Evolutionary conservation across 2,888 invertebrate species (phyloP), one percentile per base, ranked within the genome.

Genomic region (Neelides folsomi): DNA sequence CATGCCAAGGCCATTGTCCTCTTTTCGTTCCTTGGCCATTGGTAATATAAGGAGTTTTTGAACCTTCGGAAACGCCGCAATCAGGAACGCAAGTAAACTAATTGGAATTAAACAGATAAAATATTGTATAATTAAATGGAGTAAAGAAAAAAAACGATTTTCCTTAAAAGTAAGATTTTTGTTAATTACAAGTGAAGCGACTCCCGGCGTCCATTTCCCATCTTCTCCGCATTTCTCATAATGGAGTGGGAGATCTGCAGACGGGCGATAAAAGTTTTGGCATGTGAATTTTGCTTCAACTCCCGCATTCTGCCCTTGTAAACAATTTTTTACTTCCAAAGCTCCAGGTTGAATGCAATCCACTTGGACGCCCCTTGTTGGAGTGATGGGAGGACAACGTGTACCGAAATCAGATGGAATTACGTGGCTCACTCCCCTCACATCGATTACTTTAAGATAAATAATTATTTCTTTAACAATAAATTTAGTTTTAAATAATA

Each of bases 1-100:
- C 72, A 58, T 78, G 77, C 79, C 79, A 79, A 0, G 79, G 78
- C 63, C 65, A 65, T 42, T 62, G 60, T 20, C 65, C 65, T 8
- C 59, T 37, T 48, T 58, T 55, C 1, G 59, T 60, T 27, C 56
- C 53, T 38, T 54, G 47, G 2, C 64, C 64, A 43, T 61, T 59
- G 1, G 58, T 52, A 45, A 64, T 64, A 34, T 58, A 64, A 9
- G 64, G 64, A 8, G 62, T 62, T 47, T 57, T 61, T 1, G 62
- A 57, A 16, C 52, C 58, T 46, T 64, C 64, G 0, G 61, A 59
- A 2, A 64, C 34, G 0, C 64, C 64, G 47, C 64, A 64, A 20
- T 64, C 64, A 35, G 64, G 60, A 2, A 62, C 54, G 48, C 64
- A 64, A 8, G 56, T 47, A 40, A 64, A 64, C 35, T 58, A 56